phyloP scores from a whole-genome alignment of 2,113 vertebrate genomes.

The Strix uralensis region DNA sequence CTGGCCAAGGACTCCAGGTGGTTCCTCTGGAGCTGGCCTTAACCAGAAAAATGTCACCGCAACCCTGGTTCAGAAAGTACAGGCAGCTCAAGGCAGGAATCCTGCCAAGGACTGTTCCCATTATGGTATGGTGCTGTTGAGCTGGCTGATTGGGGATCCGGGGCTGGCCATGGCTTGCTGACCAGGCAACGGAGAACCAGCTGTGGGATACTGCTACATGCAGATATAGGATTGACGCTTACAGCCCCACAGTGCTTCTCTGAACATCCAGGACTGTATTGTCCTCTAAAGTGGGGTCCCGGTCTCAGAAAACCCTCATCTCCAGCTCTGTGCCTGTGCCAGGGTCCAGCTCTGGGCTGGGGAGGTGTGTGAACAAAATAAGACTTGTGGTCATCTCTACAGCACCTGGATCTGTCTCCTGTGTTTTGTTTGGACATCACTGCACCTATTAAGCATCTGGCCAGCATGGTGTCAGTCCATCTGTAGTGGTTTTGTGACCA shows the following conservation, averaged over 20 bases:
- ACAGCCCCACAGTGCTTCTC: neutral
- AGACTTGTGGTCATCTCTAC: neutral
- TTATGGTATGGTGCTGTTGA: neutral
- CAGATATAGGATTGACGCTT: neutral
- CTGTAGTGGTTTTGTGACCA: neutral
- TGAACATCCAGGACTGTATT: neutral
- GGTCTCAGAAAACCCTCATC: neutral
- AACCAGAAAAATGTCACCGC: neutral
- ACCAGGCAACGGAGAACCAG: neutral
- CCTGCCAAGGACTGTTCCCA: neutral
- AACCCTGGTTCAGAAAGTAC: neutral
- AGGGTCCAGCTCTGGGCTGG: neutral
- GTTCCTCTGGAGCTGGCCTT: conserved; percentile 18
- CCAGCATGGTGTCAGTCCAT: rapidly evolving
- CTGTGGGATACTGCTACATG: neutral
- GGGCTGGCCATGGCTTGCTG: neutral
- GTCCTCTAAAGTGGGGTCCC: neutral
- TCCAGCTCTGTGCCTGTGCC: neutral
- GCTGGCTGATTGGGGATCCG: neutral
- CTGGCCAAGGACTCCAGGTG: conserved; percentile 17
- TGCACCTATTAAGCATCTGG: neutral
- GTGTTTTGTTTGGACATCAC: neutral
- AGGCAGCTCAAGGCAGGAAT: neutral
- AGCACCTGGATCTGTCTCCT: neutral
- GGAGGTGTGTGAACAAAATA: neutral